These are phyloP conservation scores for Melopsittacus undulatus DNA, from an alignment of 2,797 vertebrate genomes.

Conservation along the genomic window DNA sequence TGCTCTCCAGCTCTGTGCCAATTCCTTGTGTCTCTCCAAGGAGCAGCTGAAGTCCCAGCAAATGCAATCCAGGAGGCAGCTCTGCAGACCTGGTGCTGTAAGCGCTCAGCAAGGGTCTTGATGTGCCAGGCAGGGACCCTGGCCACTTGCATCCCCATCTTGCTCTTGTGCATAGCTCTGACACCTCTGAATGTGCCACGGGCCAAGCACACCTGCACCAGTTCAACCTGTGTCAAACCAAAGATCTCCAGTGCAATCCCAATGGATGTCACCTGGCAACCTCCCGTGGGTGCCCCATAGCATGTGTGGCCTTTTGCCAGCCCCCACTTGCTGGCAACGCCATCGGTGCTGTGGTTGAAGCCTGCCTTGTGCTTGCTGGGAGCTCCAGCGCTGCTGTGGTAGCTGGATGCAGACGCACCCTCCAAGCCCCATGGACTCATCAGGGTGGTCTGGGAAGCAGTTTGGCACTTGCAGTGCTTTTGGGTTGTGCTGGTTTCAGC, in stretches of 20 bases:
- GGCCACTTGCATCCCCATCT: background rate
- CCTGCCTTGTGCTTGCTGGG: background rate
- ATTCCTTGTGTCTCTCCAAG: background rate
- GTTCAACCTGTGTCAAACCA: background rate
- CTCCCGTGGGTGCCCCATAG: background rate
- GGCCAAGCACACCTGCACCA: background rate
- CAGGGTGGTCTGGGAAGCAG: background rate
- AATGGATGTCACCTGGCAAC: background rate
- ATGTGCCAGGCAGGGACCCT: background rate
- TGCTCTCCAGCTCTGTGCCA: accelerated
- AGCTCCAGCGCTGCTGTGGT: background rate
- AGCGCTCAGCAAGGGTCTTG: accelerated
- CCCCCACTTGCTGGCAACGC: background rate
- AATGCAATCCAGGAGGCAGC: background rate
- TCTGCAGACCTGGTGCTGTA: accelerated
- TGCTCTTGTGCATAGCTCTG: accelerated
- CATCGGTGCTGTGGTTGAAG: background rate
- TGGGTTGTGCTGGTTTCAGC: background rate
- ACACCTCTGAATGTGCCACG: background rate
- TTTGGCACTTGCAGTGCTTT: background rate
- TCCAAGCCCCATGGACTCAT: background rate
- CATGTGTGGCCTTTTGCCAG: accelerated
- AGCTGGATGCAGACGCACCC: background rate
- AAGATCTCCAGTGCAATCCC: background rate
- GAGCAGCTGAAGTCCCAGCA: background rate